Evolutionary conservation across 2,888 invertebrate genomes (phyloP).

Genomic region (Microplitis deprimator): DNA sequence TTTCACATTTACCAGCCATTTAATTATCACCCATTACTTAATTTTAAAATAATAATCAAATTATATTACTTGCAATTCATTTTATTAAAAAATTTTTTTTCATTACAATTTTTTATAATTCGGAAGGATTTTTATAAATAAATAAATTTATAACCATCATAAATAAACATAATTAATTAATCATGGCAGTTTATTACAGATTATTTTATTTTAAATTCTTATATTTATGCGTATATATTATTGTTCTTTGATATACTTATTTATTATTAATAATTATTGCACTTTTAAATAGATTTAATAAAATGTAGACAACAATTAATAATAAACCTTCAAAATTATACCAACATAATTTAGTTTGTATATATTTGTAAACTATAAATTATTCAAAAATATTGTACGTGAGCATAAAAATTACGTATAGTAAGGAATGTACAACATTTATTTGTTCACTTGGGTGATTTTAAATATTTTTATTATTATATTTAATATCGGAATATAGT

Average conservation of each 20-base stretch:
- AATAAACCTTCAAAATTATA: not conserved
- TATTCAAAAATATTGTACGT: not conserved
- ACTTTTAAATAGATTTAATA: not conserved
- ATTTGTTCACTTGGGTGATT: not conserved
- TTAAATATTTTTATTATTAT: not conserved
- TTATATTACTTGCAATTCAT: not conserved
- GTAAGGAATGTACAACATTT: slow-evolving; percentile 23
- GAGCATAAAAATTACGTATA: not conserved
- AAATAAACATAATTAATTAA: not conserved
- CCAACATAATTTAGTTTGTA: not conserved
- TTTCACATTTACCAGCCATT: not conserved
- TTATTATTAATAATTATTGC: not conserved
- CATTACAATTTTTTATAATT: not conserved
- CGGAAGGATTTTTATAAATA: not conserved
- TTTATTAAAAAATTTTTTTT: not conserved
- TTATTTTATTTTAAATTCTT: no score
- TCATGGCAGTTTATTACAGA: not conserved
- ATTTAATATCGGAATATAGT: not conserved
- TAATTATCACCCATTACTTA: not conserved
- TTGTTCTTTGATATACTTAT: slow-evolving; percentile 61
- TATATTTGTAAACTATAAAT: not conserved
- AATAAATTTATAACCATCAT: not conserved
- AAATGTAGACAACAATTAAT: not conserved
- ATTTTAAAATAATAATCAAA: not conserved
- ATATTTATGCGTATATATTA: slow-evolving; percentile 53